Base-by-base conservation (phyloP, 2,113 vertebrate species). In the Lathamus discolor region DNA sequence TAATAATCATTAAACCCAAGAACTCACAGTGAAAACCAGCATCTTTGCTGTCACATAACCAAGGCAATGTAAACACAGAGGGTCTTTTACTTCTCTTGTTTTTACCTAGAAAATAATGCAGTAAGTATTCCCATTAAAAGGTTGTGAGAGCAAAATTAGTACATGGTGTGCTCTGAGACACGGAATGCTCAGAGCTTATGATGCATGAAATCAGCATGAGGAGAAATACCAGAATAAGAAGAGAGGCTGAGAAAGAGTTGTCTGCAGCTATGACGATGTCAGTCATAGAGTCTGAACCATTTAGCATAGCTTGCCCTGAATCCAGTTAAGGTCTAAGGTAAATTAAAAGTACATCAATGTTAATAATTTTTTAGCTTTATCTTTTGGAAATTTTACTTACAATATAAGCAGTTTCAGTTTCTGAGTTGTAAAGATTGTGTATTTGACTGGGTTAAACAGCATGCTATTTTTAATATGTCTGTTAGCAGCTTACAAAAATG, bases 61-160 rank as follows among this genome's bases (percentile, higher is more conserved):
- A 15, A 90, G 68, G 29, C 27, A 86, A 93, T 62, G 25, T 48
- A 90, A 97, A 92, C 51, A 97, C 23, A 87, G 28, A 62, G 17
- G 18, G 28, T 86, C 74, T 94, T 89, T 63, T 91, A 80, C 16
- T 73, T 92, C 31, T 18, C 6, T 20, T 92, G 25, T 55, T 95
- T 97, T 97, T 88, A 95, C 83, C 83, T 57, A 33, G 44, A 81
- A 92, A 94, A 97, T 97, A 94, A 83, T 37, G 28, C 66, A 95
- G 6, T 86, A 92, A 88, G 72, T 95, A 75, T 93, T 95, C 54
- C 92, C 62, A 96, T 96, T 97, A 97, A 43, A 93, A 95, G 73
- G 49, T 79, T 97, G 94, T 97, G 95, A 97, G 94, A 96, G 61
- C 39, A 97, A 97, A 97, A 97, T 96, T 95, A 98, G 93, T 77